These are phyloP conservation scores for Troides oblongomaculatus DNA, from an alignment of 2,888 invertebrate species.

Conservation along the genomic window DNA sequence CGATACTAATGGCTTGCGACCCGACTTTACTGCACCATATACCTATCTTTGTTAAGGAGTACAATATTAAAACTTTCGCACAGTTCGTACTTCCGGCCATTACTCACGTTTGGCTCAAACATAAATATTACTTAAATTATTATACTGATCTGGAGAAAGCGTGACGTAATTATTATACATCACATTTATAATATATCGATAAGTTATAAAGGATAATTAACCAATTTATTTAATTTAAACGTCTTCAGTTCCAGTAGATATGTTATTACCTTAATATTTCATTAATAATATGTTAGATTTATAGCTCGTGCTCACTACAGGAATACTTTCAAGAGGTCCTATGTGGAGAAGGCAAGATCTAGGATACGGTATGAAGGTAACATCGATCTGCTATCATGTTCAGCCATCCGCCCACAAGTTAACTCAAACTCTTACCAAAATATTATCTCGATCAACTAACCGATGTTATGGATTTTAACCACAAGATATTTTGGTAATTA, in stretches of 20 bases:
- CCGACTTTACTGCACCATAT: slow-evolving; percentile 38
- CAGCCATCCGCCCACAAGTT: slow-evolving; percentile 42
- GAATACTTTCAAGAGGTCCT: slow-evolving; percentile 23
- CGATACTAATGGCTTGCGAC: slow-evolving; percentile 60
- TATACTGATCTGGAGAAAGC: neutral
- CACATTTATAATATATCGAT: no score
- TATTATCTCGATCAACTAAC: neutral
- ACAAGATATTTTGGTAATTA: no score
- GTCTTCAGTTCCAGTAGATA: no score
- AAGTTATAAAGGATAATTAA: no score
- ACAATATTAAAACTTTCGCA: slow-evolving; percentile 9
- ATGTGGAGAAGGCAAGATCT: slow-evolving; percentile 29
- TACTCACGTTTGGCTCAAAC: neutral
- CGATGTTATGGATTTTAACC: neutral
- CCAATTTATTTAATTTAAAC: no score
- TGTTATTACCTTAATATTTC: no score
- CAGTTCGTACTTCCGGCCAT: neutral
- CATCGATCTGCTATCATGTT: slow-evolving; percentile 50
- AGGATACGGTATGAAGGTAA: slow-evolving; percentile 36
- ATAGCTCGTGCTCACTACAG: slow-evolving; percentile 23
- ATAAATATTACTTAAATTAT: neutral
- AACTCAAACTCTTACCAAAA: slow-evolving; percentile 24
- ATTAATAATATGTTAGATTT: neutral
- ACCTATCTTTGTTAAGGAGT: slow-evolving; percentile 9
- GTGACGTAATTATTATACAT: neutral